phyloP scores from a whole-genome alignment of 2,113 vertebrate species.

The Phaethornis superciliosus region DNA sequence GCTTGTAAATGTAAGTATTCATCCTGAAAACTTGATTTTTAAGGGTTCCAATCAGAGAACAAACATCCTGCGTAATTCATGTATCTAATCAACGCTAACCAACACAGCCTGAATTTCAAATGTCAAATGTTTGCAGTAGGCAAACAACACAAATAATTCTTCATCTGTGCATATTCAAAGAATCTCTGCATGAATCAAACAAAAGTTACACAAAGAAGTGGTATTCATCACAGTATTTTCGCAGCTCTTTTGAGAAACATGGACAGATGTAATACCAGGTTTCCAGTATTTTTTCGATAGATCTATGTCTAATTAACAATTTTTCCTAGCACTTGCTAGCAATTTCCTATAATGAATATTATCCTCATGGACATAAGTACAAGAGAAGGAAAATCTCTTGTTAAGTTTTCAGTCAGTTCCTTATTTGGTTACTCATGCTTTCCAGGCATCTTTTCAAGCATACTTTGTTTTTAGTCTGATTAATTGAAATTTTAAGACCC shows the following conservation, averaged over 20 bases:
- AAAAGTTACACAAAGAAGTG: background rate
- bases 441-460: background rate
- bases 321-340: background rate
- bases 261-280: background rate
- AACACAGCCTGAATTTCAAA: constrained; percentile 57
- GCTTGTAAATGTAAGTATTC: constrained; percentile 59
- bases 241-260: background rate
- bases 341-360: background rate
- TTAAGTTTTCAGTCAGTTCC: background rate
- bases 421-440: background rate
- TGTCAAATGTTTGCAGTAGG: constrained; percentile 60
- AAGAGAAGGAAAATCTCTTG: background rate
- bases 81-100: constrained; percentile 63
- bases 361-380: background rate
- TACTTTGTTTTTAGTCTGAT: background rate
- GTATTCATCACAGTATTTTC: background rate
- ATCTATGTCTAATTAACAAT: background rate
- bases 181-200: background rate
- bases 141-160: constrained; percentile 47
- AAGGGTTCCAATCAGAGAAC: constrained; percentile 59
- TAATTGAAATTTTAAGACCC: background rate
- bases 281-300: background rate
- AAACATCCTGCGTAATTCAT: constrained; percentile 67
- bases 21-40: constrained; percentile 58
- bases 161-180: constrained; percentile 39